A percentile compares a stretch with the other conserved stretches of the same genome.
Conservation (phyloP, 2,888 invertebrate genomes). For the Amphimallon solstitiale region DNA sequence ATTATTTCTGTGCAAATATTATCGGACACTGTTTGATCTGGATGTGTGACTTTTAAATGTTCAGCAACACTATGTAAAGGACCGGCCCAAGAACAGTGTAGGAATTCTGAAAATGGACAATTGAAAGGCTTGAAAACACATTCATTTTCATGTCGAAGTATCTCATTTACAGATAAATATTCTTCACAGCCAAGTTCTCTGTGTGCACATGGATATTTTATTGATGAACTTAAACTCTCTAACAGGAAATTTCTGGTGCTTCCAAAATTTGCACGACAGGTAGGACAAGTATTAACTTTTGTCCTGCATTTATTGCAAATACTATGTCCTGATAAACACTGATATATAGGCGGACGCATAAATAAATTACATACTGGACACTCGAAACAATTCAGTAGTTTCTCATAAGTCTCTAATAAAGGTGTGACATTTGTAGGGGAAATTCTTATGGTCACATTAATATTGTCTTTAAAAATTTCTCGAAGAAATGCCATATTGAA, state of each 20-base stretch:
- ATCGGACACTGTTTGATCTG: constrained; percentile 37
- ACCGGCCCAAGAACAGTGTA: constrained; percentile 44
- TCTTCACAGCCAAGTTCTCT: constrained; percentile 54
- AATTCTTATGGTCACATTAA: constrained; percentile 37
- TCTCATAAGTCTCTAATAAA: constrained; percentile 43
- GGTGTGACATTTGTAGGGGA: not conserved
- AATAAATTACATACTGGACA: constrained; percentile 57
- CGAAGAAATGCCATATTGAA: constrained; percentile 53
- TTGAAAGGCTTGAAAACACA: constrained; percentile 52
- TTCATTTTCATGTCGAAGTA: constrained; percentile 51
- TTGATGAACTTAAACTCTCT: constrained; percentile 53
- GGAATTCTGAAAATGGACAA: constrained; percentile 52
- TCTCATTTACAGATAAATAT: constrained; percentile 47
- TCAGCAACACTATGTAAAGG: constrained; percentile 37
- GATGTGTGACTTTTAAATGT: constrained; percentile 42
- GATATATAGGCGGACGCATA: constrained; percentile 58
- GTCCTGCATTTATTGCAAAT: constrained; percentile 55
- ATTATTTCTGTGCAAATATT: constrained; percentile 39
- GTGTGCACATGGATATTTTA: constrained; percentile 55
- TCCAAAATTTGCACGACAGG: constrained; percentile 54
- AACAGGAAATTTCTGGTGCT: constrained; percentile 56
- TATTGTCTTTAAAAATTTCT: constrained; percentile 43
- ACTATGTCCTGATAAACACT: constrained; percentile 57
- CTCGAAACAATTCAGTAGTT: constrained; percentile 55
- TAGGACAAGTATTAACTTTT: constrained; percentile 55